Evolutionary conservation across 2,888 invertebrate species (phyloP), one percentile per base, ranked within the genome.

Genomic region (Phyto melanocephala): DNA sequence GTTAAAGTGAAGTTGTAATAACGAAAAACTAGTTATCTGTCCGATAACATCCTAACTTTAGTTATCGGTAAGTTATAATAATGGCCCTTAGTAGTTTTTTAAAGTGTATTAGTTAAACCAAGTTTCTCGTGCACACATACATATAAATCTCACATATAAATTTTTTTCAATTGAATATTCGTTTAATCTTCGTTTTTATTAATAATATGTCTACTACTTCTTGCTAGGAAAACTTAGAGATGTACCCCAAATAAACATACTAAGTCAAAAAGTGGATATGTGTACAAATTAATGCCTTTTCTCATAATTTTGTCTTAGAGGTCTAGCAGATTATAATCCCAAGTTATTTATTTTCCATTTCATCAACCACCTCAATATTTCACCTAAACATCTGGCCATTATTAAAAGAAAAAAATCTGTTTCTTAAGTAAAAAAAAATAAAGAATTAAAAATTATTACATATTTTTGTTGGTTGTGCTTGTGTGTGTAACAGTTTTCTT

Each of bases 381-480:
- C 20, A 35, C 28, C 56, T 54, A 17, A 65, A 62, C 81, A 80
- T 58, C 76, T 76, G 76, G 37, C 17, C 47, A 50, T 67, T 40
- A 37, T 17, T 15, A 24, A 42, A 50, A 67, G 17, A 28, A 50
- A 33, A 58, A 72, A 72, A 67, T 65, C 54, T 70, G 22, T 37
- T 52, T 28, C 35, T 37, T 62, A 68, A 10, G n/a, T 33, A 45
- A 67, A 22, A 13, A 33, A 37, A 22, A 76, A 45, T 52, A 42
- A 10, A 37, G 8, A 45, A 20, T 52, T 10, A 40, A 15, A 65
- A 58, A 37, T 54, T 42, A 56, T 75, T 65, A 45, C 13, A 42
- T 22, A 54, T 54, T 47, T n/a, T 56, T n/a, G 10, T 72, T 77
- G 10, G 15, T 60, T 45, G 35, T 13, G 17, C 45, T 15, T 54